Base-by-base conservation (phyloP, 1,140 invertebrate species). In the Idris sp. region DNA sequence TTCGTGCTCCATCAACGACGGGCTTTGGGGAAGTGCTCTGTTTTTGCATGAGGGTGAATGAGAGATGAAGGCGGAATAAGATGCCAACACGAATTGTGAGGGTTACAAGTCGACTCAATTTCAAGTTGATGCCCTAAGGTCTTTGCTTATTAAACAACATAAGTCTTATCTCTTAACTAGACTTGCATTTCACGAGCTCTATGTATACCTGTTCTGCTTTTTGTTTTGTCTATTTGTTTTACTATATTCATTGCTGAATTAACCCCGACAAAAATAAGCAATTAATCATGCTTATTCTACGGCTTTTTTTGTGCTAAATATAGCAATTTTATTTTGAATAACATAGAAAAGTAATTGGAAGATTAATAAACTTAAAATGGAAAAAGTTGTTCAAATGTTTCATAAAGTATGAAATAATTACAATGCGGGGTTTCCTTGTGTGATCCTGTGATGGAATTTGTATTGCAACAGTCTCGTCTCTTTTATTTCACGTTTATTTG, bases 101-200 rank as follows among this genome's bases (percentile, higher is more conserved):
- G 68, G 51, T 73, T 62, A 36, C 43, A 51, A 54, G 49, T 53
- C n/a, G 59, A 58, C 40, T 31, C 49, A 38, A 76, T 74, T 67
- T 82, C 77, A 67, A 80, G 76, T 76, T 54, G 58, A 74, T 73
- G 75, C 67, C 74, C 65, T 19, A 54, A 78, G 74, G 65, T 71
- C 67, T 72, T 76, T 78, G 76, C 72, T 81, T 77, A 81, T 81
- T 75, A 81, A 69, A 77, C 68, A 25, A 36, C 53, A 22, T 30
- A 40, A 54, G 69, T 73, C 62, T 76, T 76, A 56, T 67, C 67
- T 72, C 48, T 56, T 49, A 46, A 54, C 67, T 61, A 44, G 74
- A 48, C 61, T 77, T 54, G 56, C 51, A 54, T 74, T 68, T 74
- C 58, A 74, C 58, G 64, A 49, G 41, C n/a, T n/a, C n/a, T n/a